These are phyloP conservation scores for Pogoniulus pusillus DNA, from an alignment of 2,797 vertebrate species.

Conservation along the genomic window DNA sequence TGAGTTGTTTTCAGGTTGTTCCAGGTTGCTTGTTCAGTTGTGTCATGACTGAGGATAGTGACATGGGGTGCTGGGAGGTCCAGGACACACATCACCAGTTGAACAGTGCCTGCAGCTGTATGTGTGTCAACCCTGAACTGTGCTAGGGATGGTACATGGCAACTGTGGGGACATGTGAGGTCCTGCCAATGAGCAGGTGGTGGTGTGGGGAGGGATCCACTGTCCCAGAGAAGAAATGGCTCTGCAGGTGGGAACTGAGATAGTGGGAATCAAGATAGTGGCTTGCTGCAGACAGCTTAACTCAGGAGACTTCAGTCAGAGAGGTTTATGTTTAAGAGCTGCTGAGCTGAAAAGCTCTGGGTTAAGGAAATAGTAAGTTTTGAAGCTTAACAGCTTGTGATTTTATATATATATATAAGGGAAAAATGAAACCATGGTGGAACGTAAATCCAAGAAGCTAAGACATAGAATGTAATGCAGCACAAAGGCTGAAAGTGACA, in stretches of 20 bases:
- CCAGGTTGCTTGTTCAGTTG: background rate
- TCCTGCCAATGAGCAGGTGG: background rate
- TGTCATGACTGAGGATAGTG: background rate
- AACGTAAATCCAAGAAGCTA: slow-evolving; percentile 52
- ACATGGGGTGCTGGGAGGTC: background rate
- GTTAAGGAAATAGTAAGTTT: slow-evolving; percentile 54
- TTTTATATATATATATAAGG: background rate
- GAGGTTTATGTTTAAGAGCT: slow-evolving; percentile 54
- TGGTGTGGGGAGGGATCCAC: fast-evolving
- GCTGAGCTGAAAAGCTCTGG: slow-evolving; percentile 54
- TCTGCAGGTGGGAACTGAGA: background rate
- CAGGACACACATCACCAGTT: background rate
- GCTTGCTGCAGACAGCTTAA: slow-evolving; percentile 13
- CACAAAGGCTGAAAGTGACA: background rate
- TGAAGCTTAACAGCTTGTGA: slow-evolving; percentile 62
- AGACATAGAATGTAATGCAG: slow-evolving; percentile 29
- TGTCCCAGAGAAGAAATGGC: background rate
- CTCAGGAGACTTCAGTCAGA: slow-evolving; percentile 5
- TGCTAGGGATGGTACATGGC: background rate
- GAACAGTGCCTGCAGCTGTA: background rate
- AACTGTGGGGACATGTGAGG: background rate
- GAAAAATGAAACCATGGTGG: slow-evolving; percentile 51
- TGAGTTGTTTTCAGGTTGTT: background rate
- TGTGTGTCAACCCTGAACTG: background rate
- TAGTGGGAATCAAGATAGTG: background rate